Base-by-base conservation (phyloP, 2,113 vertebrate genomes). In the Garra rufa region DNA sequence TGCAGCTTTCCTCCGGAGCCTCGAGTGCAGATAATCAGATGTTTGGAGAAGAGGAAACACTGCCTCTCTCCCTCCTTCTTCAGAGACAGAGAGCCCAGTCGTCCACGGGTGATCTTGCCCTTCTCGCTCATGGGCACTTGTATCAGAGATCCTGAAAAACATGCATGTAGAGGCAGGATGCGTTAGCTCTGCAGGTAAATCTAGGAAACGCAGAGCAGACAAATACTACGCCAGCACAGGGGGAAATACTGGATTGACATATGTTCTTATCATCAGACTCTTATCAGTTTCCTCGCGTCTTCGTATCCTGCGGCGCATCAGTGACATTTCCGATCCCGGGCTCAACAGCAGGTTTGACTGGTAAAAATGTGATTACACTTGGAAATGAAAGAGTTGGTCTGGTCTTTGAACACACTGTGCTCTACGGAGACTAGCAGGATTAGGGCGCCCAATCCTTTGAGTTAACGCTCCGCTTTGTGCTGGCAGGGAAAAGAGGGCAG, bases 11-110 rank as follows among this genome's bases (percentile, higher is more conserved):
- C 97, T 0, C 98, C 98, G 0, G 98, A 99, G 86, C 98, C 97
- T n/a, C 98, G 90, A 86, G 97, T 97, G 90, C 98, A 99, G 92
- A 99, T 96, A 89, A 99, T 98, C 57, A 99, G 87, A 90, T 99
- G 98, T 90, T 99, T 99, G 91, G 98, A 98, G 93, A 99, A 99
- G 81, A 99, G 96, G 93, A 99, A 99, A 91, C 97, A 99, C 89
- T 99, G 98, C 21, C 97, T 94, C 90, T 99, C 98, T 0, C 98
- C 98, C 88, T 99, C 98, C 82, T 99, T 99, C 89, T 94, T 90
- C 28, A 99, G 94, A 50, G 98, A 99, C 76, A 99, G 94, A 0
- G 98, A 99, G 26, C 98, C 98, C 91, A 99, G 95, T 38, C 98
- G 95, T 17, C 98, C 97, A 21, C 97, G 94, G 1, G 97, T 96